Evolutionary conservation across 2,888 invertebrate genomes (phyloP).

Genomic region (Epinotia brunnichana): DNA sequence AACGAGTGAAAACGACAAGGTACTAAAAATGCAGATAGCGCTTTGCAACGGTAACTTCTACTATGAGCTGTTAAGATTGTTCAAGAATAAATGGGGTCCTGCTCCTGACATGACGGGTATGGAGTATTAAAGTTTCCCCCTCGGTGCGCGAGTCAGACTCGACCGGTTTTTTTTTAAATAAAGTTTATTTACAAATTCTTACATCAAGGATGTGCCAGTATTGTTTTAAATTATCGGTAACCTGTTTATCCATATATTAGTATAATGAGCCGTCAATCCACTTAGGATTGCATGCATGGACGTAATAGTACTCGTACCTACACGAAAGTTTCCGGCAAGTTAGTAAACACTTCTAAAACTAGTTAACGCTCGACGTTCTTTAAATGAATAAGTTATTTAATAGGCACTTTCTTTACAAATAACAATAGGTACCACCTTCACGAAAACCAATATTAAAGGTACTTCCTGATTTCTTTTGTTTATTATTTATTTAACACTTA

Average conservation of each 20-base stretch:
- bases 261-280: constrained; percentile 33
- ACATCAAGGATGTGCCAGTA: neutral
- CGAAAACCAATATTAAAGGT: neutral
- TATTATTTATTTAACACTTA: neutral
- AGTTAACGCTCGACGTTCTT: constrained; percentile 6
- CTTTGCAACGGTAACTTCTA: no score
- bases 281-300: constrained; percentile 10
- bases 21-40: no score
- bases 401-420: constrained; percentile 27
- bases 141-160: no score
- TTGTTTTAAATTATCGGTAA: constrained; percentile 13
- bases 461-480: neutral
- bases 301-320: constrained; percentile 15
- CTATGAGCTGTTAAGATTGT: no score
- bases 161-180: no score
- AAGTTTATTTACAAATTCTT: constrained; percentile 17
- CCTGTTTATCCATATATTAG: constrained; percentile 29
- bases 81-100: no score
- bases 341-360: constrained; percentile 27
- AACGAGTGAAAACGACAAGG: no score
- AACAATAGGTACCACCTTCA: neutral
- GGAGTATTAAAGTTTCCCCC: no score
- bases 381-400: constrained; percentile 21
- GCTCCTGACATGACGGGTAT: no score
- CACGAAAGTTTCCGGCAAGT: constrained; percentile 14